phyloP scores from a whole-genome alignment of 2,797 vertebrate species.

The Hydrophis major region DNA sequence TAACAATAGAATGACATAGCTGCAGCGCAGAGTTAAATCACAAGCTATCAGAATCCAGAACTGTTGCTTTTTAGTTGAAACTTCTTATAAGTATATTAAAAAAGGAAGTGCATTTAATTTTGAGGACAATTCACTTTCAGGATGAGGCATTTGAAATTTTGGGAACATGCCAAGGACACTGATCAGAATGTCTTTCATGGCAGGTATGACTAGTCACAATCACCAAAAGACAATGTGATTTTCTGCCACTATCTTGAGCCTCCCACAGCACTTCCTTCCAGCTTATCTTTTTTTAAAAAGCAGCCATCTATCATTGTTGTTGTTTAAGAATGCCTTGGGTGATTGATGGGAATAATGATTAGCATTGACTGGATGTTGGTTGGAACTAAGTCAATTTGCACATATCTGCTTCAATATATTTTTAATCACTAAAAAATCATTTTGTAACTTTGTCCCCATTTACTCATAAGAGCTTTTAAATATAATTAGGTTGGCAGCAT shows the following conservation, averaged over 20 bases:
- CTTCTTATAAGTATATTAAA: neutral
- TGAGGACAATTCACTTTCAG: neutral
- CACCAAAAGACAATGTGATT: neutral
- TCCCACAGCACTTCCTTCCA: neutral
- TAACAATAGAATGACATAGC: neutral
- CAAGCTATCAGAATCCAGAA: neutral
- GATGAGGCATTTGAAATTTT: neutral
- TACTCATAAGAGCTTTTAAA: neutral
- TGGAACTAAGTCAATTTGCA: neutral
- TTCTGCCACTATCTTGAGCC: neutral
- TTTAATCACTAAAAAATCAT: neutral
- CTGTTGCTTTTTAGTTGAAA: neutral
- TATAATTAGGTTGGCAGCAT: neutral
- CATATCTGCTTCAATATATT: neutral
- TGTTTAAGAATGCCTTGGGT: neutral
- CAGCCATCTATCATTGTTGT: neutral
- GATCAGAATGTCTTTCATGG: neutral
- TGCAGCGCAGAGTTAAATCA: neutral
- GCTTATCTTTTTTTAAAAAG: neutral
- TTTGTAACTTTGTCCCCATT: neutral
- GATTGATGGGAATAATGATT: neutral
- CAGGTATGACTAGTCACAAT: neutral
- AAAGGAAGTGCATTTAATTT: neutral
- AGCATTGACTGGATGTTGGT: neutral
- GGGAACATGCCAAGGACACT: neutral